A percentile compares a stretch with the other conserved stretches of the same genome.
Evolutionary conservation across 2,113 vertebrate species (phyloP).

Genomic region (Ciconia maguari): DNA sequence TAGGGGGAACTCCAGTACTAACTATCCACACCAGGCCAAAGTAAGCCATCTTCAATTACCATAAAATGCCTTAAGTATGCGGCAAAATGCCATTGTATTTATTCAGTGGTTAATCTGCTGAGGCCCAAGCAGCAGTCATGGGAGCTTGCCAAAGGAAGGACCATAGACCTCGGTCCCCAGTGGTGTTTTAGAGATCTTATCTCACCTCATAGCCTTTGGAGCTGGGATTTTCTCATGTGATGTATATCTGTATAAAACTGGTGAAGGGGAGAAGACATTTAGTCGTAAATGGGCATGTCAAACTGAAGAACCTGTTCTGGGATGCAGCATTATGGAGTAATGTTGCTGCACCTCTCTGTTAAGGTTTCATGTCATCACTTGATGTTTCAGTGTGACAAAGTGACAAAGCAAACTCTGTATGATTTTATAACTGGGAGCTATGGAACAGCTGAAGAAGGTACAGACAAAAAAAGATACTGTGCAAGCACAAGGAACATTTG

Average conservation of each 20-base stretch:
- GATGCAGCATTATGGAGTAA: background rate
- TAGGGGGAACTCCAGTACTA: slow-evolving; percentile 46
- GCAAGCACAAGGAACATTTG: background rate
- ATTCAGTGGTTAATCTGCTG: background rate
- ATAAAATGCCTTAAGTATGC: background rate
- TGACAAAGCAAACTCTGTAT: background rate
- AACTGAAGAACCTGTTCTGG: background rate
- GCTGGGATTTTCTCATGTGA: background rate
- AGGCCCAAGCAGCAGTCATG: background rate
- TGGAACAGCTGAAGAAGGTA: background rate
- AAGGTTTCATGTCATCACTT: background rate
- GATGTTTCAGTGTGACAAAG: background rate
- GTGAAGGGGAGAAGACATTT: background rate
- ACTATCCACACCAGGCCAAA: background rate
- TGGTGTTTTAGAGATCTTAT: background rate
- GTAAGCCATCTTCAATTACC: background rate
- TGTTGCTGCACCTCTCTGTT: background rate
- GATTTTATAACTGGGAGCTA: background rate
- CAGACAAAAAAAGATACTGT: background rate
- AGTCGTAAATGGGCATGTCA: background rate
- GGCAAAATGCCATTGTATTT: background rate
- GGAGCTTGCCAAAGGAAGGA: background rate
- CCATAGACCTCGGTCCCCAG: background rate
- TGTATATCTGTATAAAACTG: background rate
- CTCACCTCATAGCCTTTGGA: background rate